These are phyloP conservation scores for Platichthys flesus DNA, from an alignment of 2,113 vertebrate species.

Conservation along the genomic window DNA sequence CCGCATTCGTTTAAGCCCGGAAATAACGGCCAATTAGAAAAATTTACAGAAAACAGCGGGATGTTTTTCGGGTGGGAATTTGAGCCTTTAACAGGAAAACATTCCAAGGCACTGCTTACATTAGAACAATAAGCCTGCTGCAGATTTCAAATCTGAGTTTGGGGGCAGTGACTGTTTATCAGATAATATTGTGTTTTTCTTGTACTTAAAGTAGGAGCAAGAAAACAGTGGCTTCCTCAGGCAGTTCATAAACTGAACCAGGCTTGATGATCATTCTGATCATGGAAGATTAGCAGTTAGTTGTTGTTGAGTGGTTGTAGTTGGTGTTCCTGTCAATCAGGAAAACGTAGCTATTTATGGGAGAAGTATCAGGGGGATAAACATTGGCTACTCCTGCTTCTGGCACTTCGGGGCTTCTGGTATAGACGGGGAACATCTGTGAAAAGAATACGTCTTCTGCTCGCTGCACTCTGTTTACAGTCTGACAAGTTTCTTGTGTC, in stretches of 20 bases:
- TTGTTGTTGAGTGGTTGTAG: conserved; percentile 9
- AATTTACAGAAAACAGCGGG: conserved; percentile 14
- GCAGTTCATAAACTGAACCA: conserved; percentile 2
- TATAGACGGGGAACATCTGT: no score
- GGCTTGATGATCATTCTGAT: conserved; percentile 17
- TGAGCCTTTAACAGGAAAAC: conserved; percentile 2
- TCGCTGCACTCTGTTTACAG: no score
- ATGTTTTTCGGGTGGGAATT: conserved; percentile 1
- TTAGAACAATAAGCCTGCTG: background rate
- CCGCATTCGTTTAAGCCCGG: conserved; percentile 1
- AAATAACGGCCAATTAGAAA: conserved; percentile 46
- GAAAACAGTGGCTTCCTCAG: background rate
- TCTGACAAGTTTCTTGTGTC: no score
- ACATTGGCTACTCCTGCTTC: background rate
- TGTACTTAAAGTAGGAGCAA: background rate
- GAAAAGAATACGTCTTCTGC: no score
- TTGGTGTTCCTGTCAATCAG: conserved; percentile 28
- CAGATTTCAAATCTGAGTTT: conserved; percentile 14
- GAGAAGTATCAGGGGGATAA: conserved; percentile 22
- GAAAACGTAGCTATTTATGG: background rate
- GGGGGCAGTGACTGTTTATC: conserved; percentile 13
- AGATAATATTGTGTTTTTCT: background rate
- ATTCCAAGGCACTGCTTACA: conserved; percentile 16
- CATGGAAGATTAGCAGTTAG: conserved; percentile 19
- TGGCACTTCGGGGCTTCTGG: no score